Evolutionary conservation across 2,113 vertebrate genomes (phyloP), one percentile per base, ranked within the genome.

Genomic region (Boulengeromyrus knoepffleri): DNA sequence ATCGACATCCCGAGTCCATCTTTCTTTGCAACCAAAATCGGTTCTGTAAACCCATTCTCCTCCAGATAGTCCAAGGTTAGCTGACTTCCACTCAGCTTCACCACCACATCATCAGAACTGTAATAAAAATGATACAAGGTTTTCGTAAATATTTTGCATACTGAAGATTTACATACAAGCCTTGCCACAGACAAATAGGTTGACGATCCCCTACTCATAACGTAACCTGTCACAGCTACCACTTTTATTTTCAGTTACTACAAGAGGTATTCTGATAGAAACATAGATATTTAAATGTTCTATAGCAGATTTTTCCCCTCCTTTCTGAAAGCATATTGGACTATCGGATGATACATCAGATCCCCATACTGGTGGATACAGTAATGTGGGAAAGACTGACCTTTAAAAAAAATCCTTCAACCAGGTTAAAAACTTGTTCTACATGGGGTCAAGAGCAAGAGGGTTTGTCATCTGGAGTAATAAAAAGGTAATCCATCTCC

Each of bases 51-150:
- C 91, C 98, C 97, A 0, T 96, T 97, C 92, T 99, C 97, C 89
- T 99, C 98, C 95, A 99, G 94, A 91, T 98, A 97, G 87, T 98
- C 97, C 70, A 97, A 56, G 0, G 97, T 96, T 90, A 99, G 94
- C 90, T 99, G 99, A 94, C 91, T 94, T 91, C 98, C 98, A 0
- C 95, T 95, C 74, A 99, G 95, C 10, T 98, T 99, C 92, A 97
- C 95, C 46, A 99, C 96, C 1, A 99, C 96, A 1, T 99, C 99
- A 39, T 99, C 99, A 84, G 98, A 97, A 85, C 99, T 99, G 95
- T 58, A 88, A 91, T 39, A 74, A 87, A 84, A 87, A 89, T 12
- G 86, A 50, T 21, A 88, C 27, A 17, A 10, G 31, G n/a, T n/a
- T 24, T 87, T 31, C 4, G 3, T 12, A 17, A 77, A 77, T 36